Evolutionary conservation across 92 coral and sea anemone genomes (phyloP), one percentile per base, ranked within the genome.

Genomic region (Anthopleura xanthogrammica): DNA sequence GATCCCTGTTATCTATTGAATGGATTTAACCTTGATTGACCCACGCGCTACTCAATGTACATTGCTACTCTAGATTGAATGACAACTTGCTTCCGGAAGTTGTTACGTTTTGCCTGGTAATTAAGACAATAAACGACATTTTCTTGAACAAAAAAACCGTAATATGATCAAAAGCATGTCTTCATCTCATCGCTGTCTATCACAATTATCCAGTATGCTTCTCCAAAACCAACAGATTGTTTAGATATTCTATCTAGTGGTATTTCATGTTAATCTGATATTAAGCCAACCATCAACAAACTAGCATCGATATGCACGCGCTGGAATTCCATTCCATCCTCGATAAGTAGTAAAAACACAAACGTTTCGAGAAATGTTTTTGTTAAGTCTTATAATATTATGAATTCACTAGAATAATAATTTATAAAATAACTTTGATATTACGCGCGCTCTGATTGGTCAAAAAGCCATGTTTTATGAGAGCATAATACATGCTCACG

Each of bases 11-110:
- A 62, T 62, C 70, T 62, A 22, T 6, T 62, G 24, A 62, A n/a
- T 62, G 13, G 70, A 62, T 62, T 68, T 24, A 36, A 68, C 74
- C 74, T 68, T 68, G 74, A 6, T 68, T 68, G 41, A 68, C 74
- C 41, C 74, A 68, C 42, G 74, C 42, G 74, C 42, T 36, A 10
- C 74, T 68, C 36, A 6, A 64, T n/a, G n/a, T 29, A 64, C 36
- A 64, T 64, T 64, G 72, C 72, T 17, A 64, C 72, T 64, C 36
- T 23, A 19, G 29, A 2, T 22, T 64, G 72, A 64, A n/a, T 58
- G 64, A 64, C 24, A 22, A 64, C 50, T 46, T 22, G 72, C 22
- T 64, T 64, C 72, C 74, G 74, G 74, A 68, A 29, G 74, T 36
- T 68, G 42, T 68, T 29, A 68, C 74, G 41, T 68, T 68, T 68